Evolutionary conservation across 2,888 invertebrate species (phyloP).

Genomic region (Hemistola chrysoprasaria): DNA sequence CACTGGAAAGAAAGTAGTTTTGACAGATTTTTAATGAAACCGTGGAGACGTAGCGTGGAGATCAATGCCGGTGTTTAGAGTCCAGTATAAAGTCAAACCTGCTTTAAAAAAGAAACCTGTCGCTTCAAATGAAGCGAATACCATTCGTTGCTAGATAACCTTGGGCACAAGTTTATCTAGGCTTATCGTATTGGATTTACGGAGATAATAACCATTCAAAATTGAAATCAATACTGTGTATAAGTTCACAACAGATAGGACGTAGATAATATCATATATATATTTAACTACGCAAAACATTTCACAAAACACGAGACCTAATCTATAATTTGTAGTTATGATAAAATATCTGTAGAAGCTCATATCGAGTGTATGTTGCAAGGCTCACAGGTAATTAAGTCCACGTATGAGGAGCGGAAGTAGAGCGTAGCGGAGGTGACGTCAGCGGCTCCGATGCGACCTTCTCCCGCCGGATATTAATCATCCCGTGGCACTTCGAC

Average conservation of each 20-base stretch:
- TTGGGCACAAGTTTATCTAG: slow-evolving; percentile 6
- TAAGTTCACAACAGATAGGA: not conserved
- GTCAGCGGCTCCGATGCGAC: slow-evolving; percentile 66
- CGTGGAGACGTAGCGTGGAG: too few relatives aligned
- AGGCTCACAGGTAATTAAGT: slow-evolving; percentile 44
- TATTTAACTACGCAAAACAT: too few relatives aligned
- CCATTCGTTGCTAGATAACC: slow-evolving; percentile 3
- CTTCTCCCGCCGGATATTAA: slow-evolving; percentile 77
- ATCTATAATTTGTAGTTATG: too few relatives aligned
- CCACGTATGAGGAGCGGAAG: slow-evolving; percentile 63
- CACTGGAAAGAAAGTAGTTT: slow-evolving; percentile 26
- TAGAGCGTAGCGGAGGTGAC: slow-evolving; percentile 68
- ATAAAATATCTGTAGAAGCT: too few relatives aligned
- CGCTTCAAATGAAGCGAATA: not conserved
- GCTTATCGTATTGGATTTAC: slow-evolving; percentile 10
- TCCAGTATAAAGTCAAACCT: not conserved
- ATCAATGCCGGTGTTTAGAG: slow-evolving; percentile 13
- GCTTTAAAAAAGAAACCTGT: slow-evolving; percentile 2
- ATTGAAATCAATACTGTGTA: slow-evolving; percentile 2
- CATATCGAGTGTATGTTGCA: not conserved
- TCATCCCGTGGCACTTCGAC: slow-evolving; percentile 58
- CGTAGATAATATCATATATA: too few relatives aligned
- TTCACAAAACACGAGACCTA: too few relatives aligned
- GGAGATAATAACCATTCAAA: slow-evolving; percentile 5
- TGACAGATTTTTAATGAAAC: slow-evolving; percentile 21